Conservation (phyloP, 2,113 vertebrate species). For the Pitta sordida region DNA sequence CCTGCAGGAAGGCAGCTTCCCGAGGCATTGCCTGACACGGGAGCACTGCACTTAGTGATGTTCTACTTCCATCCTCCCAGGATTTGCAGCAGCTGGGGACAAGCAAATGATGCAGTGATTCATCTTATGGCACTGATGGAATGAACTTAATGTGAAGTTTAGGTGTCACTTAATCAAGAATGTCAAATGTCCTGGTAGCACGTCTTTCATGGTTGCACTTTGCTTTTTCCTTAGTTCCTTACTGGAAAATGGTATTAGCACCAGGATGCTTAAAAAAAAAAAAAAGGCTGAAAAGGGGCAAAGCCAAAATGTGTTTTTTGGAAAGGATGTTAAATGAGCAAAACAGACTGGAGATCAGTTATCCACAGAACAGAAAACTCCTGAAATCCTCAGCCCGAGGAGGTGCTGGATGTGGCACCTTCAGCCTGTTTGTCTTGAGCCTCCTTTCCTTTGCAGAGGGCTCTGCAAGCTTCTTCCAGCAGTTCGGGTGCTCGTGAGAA, state of each 20-base stretch:
- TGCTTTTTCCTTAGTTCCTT: not conserved
- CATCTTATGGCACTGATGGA: not conserved
- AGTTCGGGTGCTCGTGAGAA: not conserved
- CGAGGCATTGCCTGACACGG: not conserved
- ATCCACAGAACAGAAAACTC: not conserved
- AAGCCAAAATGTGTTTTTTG: not conserved
- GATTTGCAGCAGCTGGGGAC: not conserved
- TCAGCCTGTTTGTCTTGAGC: not conserved
- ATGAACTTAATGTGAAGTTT: not conserved
- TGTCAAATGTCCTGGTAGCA: not conserved
- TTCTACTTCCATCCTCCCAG: not conserved
- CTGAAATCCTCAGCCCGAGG: not conserved
- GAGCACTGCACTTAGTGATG: not conserved
- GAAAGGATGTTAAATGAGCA: not conserved
- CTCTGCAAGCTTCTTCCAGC: not conserved
- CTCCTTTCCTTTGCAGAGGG: not conserved
- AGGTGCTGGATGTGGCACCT: not conserved
- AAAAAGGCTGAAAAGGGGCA: not conserved
- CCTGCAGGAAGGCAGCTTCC: not conserved
- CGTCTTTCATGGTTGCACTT: not conserved
- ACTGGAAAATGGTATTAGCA: not conserved
- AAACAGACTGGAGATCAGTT: not conserved
- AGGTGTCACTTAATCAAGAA: not conserved
- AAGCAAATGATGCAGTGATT: not conserved
- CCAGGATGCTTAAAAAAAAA: not conserved